Percentiles rank a stretch among this genome's conserved stretches.
Conservation (phyloP, 2,113 vertebrate species). For the Sorex fumeus region DNA sequence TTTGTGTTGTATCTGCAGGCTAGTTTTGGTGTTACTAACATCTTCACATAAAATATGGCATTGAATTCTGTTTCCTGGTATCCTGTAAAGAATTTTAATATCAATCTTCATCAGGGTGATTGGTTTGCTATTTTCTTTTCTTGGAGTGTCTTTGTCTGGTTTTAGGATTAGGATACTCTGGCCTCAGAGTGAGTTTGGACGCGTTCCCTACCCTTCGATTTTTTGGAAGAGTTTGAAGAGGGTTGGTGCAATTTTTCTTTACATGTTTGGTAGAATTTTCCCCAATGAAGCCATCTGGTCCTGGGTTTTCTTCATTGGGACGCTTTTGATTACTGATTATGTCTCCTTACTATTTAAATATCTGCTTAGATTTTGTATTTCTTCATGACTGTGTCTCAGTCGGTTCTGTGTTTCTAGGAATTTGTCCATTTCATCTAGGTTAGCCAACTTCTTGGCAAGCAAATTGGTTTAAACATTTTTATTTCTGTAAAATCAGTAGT, state of each 20-base stretch:
- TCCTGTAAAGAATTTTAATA: constrained; percentile 30
- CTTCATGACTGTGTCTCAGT: not conserved
- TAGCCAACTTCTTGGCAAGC: not conserved
- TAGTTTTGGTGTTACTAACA: not conserved
- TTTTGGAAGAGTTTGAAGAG: constrained; percentile 42
- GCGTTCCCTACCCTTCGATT: not conserved
- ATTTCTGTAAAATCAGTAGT: not conserved
- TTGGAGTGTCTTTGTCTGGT: constrained; percentile 12
- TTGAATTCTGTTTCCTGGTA: constrained; percentile 11
- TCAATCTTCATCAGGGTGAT: not conserved
- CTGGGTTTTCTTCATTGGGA: not conserved
- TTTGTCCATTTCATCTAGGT: constrained; percentile 17
- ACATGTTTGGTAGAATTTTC: constrained; percentile 28
- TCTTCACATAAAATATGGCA: not conserved
- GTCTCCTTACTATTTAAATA: constrained; percentile 30
- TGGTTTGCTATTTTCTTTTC: constrained; percentile 7
- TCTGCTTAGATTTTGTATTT: constrained; percentile 22
- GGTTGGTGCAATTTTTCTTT: constrained; percentile 30
- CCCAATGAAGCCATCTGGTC: constrained; percentile 36
- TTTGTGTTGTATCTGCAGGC: not conserved
- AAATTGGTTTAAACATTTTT: not conserved
- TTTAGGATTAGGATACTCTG: constrained; percentile 15
- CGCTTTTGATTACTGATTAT: constrained; percentile 24
- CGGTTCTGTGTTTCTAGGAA: constrained; percentile 18
- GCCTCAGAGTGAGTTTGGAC: constrained; percentile 28